phyloP scores from a whole-genome alignment of 2,888 invertebrate species.

The Neocrepidodera transversa region DNA sequence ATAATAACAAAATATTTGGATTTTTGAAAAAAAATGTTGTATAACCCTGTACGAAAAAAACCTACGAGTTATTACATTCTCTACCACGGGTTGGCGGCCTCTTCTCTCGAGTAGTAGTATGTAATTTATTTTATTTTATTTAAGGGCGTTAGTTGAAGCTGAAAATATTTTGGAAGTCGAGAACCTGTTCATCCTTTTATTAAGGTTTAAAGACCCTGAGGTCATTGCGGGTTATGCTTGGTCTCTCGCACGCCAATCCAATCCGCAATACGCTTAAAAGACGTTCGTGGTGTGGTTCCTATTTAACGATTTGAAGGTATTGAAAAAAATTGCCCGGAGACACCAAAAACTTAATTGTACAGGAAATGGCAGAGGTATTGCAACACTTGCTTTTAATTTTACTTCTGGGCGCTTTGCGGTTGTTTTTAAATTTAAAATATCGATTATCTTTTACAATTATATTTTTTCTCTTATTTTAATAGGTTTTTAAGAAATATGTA shows the following conservation, averaged over 20 bases:
- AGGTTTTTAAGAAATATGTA: too few relatives aligned
- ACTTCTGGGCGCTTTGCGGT: not conserved
- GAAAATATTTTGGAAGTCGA: slow-evolving; percentile 51
- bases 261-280: slow-evolving; percentile 19
- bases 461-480: too few relatives aligned
- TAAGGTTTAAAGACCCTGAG: slow-evolving; percentile 53
- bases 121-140: slow-evolving; percentile 49
- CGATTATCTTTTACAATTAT: too few relatives aligned
- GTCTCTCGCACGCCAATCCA: slow-evolving; percentile 33
- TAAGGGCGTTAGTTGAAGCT: slow-evolving; percentile 52
- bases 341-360: slow-evolving; percentile 19
- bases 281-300: slow-evolving; percentile 35
- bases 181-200: slow-evolving; percentile 53
- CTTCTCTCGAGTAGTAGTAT: slow-evolving; percentile 32
- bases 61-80: slow-evolving; percentile 29
- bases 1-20: too few relatives aligned
- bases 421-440: too few relatives aligned
- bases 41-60: slow-evolving; percentile 30
- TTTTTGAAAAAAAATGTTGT: too few relatives aligned
- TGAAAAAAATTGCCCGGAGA: slow-evolving; percentile 22
- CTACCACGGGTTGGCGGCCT: slow-evolving; percentile 6
- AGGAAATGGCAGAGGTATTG: slow-evolving; percentile 16
- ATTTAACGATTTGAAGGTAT: slow-evolving; percentile 31
- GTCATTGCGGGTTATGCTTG: slow-evolving; percentile 43
- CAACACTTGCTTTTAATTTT: not conserved